phyloP scores from a whole-genome alignment of 2,797 vertebrate species.

The Xiphophorus birchmanni region DNA sequence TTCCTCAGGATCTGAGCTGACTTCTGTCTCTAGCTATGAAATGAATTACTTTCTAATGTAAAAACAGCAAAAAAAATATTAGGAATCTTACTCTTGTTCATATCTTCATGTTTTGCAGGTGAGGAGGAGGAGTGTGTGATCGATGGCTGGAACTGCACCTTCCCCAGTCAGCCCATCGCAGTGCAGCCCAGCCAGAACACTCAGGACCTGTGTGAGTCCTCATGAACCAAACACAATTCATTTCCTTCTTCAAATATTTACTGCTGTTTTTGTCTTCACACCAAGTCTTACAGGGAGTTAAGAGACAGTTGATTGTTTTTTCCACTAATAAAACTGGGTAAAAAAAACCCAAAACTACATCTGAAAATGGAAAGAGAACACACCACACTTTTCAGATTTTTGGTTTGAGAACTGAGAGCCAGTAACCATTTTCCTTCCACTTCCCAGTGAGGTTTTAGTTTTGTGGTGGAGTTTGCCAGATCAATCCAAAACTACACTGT shows the following conservation, averaged over 20 bases:
- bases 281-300: background rate
- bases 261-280: background rate
- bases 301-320: background rate
- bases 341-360: too few relatives aligned
- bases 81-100: background rate
- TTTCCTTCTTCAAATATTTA: background rate
- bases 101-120: constrained; percentile 66
- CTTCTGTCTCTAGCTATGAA: background rate
- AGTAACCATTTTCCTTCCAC: background rate
- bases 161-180: constrained; percentile 82
- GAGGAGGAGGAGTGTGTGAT: constrained; percentile 85
- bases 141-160: constrained; percentile 92
- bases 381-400: background rate
- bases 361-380: background rate
- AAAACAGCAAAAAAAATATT: background rate
- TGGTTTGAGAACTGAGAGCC: background rate
- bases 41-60: background rate
- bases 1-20: background rate
- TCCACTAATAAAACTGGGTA: background rate
- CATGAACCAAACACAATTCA: background rate
- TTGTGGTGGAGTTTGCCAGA: background rate
- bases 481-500: too few relatives aligned
- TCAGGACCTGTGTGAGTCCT: constrained; percentile 85
- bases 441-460: background rate
- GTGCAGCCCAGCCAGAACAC: constrained; percentile 85